A percentile compares a stretch with the other conserved stretches of the same genome.
These are phyloP conservation scores for Sander vitreus DNA, from an alignment of 2,113 vertebrate species.

Conservation along the genomic window DNA sequence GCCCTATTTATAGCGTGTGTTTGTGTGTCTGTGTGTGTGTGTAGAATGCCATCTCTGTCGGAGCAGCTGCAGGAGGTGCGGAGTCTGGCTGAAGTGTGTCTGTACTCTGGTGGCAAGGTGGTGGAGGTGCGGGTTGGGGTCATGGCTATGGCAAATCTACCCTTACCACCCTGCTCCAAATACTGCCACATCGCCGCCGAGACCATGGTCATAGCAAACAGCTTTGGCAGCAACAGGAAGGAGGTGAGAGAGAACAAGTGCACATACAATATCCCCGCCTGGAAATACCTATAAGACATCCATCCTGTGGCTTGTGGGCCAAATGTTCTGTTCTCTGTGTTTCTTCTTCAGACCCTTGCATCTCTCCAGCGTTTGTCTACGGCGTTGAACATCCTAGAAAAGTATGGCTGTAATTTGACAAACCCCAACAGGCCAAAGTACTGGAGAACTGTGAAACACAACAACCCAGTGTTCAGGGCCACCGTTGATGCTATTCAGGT, in stretches of 20 bases:
- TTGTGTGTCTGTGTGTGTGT: background rate
- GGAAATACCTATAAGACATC: background rate
- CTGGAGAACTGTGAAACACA: constrained; percentile 93
- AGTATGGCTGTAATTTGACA: constrained; percentile 92
- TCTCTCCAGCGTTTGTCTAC: constrained; percentile 86
- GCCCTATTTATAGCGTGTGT: background rate
- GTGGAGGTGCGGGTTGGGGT: constrained; percentile 77
- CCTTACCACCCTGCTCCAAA: constrained; percentile 82
- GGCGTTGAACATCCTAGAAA: constrained; percentile 92
- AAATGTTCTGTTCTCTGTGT: background rate
- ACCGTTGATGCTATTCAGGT: constrained; percentile 92
- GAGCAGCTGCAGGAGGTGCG: constrained; percentile 80
- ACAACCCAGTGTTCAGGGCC: constrained; percentile 92
- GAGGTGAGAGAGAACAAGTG: constrained; percentile 69
- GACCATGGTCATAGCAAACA: constrained; percentile 79
- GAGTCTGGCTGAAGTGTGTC: constrained; percentile 71
- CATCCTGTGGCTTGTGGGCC: too few species aligned
- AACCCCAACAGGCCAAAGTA: constrained; percentile 88
- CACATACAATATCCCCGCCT: background rate
- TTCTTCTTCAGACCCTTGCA: constrained; percentile 66
- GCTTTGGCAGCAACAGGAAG: constrained; percentile 75
- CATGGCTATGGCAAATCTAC: constrained; percentile 76
- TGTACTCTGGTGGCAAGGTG: constrained; percentile 74
- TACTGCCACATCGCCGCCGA: constrained; percentile 82
- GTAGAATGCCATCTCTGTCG: constrained; percentile 77